Percentiles rank a stretch among this genome's conserved stretches.
phyloP scores from a whole-genome alignment of 2,797 vertebrate genomes.

The Onychomys leucogaster region DNA sequence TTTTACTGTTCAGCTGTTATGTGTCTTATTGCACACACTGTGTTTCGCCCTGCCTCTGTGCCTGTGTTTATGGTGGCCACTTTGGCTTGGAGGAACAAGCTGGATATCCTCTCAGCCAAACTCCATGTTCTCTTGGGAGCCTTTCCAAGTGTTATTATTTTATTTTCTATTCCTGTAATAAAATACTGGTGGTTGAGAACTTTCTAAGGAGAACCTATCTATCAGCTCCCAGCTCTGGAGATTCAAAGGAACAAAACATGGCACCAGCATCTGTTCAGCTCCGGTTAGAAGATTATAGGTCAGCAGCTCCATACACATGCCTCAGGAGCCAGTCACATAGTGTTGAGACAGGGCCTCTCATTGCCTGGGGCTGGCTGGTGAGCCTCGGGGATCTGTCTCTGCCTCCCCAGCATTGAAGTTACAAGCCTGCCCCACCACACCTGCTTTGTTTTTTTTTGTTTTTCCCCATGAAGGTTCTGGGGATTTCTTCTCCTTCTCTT shows the following conservation, averaged over 20 bases:
- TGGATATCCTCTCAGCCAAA: neutral
- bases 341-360: neutral
- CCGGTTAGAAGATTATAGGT: neutral
- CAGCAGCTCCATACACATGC: neutral
- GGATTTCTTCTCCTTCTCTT: no score
- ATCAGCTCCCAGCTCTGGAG: neutral
- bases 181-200: neutral
- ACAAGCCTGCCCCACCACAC: neutral
- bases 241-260: neutral
- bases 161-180: neutral
- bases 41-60: neutral
- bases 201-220: neutral
- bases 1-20: neutral
- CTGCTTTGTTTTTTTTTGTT: accelerated
- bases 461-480: neutral
- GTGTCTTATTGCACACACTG: no score
- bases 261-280: neutral
- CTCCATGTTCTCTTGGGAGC: neutral
- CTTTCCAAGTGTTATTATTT: neutral
- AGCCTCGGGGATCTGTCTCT: neutral
- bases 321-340: neutral
- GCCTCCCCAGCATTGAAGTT: neutral
- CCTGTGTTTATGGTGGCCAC: no score
- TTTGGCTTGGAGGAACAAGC: neutral
- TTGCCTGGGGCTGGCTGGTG: neutral